These are phyloP conservation scores for Ameiurus melas DNA, from an alignment of 2,113 vertebrate genomes.

Conservation along the genomic window DNA sequence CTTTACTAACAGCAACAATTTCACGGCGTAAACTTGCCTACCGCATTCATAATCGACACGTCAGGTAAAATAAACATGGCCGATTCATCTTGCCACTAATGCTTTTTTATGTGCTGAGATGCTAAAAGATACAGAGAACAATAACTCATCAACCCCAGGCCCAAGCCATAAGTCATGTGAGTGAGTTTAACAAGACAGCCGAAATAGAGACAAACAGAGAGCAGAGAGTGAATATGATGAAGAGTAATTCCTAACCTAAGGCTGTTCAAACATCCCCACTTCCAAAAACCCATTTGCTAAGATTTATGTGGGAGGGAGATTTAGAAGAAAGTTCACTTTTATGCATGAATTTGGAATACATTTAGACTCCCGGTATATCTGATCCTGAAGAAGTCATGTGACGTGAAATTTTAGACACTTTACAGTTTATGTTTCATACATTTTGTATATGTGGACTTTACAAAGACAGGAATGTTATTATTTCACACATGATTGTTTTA, in stretches of 20 bases:
- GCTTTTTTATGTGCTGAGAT: constrained; percentile 7
- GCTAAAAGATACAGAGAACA: constrained; percentile 36
- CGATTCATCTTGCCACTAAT: constrained; percentile 5
- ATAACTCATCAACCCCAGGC: constrained; percentile 45
- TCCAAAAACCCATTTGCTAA: constrained; percentile 33
- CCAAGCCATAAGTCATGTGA: constrained; percentile 55
- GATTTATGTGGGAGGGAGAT: constrained; percentile 18
- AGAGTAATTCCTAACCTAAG: constrained; percentile 49
- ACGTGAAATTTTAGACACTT: neutral
- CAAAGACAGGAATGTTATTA: neutral
- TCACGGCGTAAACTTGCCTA: neutral
- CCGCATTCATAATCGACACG: constrained; percentile 9
- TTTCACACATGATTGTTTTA: neutral
- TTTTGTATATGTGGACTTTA: neutral
- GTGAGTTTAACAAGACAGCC: constrained; percentile 50
- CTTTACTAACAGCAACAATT: neutral
- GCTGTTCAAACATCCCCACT: constrained; percentile 38
- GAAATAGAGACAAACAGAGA: constrained; percentile 39
- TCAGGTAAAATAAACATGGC: constrained; percentile 18
- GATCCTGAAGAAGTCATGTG: neutral
- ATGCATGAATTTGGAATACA: neutral
- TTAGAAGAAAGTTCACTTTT: constrained; percentile 26
- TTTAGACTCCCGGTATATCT: neutral
- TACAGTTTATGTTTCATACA: neutral
- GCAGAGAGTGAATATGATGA: constrained; percentile 17